These are phyloP conservation scores for Papilio aristodemus DNA, from an alignment of 1,140 invertebrate species.

Conservation along the genomic window DNA sequence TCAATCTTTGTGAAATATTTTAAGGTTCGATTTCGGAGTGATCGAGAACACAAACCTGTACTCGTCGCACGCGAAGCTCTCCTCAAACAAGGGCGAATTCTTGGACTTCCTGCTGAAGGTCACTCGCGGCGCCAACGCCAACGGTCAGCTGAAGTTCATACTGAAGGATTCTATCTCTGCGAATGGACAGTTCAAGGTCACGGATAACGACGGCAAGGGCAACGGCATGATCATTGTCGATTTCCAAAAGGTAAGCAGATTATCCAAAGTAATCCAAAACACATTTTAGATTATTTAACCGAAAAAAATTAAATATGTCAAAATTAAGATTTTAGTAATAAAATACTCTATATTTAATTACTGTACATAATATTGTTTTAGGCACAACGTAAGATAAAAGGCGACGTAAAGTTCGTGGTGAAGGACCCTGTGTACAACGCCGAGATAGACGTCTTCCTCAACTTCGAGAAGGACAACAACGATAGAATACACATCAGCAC, in stretches of 20 bases:
- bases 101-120: conserved; percentile 81
- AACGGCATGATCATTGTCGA: conserved; percentile 78
- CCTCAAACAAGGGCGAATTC: conserved; percentile 74
- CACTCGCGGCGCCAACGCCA: conserved; percentile 60
- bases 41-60: conserved; percentile 77
- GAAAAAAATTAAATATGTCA: too few species aligned
- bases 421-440: conserved; percentile 81
- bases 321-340: not conserved
- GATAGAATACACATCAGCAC: conserved; percentile 84
- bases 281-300: too few species aligned
- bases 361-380: conserved; percentile 36
- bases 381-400: conserved; percentile 83
- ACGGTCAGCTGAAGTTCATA: conserved; percentile 78
- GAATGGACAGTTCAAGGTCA: conserved; percentile 81
- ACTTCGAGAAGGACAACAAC: conserved; percentile 85
- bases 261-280: not conserved
- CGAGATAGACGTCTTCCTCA: conserved; percentile 82
- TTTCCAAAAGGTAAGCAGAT: conserved; percentile 68
- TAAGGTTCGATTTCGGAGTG: conserved; percentile 80
- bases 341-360: not conserved
- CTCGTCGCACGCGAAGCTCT: conserved; percentile 80
- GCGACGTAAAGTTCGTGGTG: conserved; percentile 81
- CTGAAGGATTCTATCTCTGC: conserved; percentile 80
- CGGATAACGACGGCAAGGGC: conserved; percentile 81
- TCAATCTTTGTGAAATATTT: conserved; percentile 21